Conservation (phyloP, 2,797 vertebrate genomes). For the Botia kubotai region DNA sequence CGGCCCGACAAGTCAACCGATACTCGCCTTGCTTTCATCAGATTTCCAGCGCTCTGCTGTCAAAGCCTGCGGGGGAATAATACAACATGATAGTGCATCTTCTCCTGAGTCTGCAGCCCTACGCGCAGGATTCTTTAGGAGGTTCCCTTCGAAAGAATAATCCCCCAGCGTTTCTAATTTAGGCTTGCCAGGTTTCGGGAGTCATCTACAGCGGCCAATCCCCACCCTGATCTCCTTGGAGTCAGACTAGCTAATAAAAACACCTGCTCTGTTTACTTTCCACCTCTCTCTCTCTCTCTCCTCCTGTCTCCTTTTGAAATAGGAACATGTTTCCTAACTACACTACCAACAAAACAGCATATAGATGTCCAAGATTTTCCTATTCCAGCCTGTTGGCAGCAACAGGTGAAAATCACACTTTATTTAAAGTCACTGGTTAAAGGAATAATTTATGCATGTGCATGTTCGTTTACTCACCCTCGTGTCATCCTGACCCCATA, state of each 20-base stretch:
- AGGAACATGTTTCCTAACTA: constrained; percentile 6
- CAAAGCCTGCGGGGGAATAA: constrained; percentile 52
- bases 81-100: constrained; percentile 58
- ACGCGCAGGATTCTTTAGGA: constrained; percentile 68
- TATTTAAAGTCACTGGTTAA: constrained; percentile 6
- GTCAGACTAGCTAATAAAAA: constrained; percentile 76
- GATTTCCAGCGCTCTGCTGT: constrained; percentile 45
- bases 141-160: constrained; percentile 70
- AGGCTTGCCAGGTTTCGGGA: constrained; percentile 80
- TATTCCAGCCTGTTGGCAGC: background rate
- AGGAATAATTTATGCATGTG: background rate
- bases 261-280: constrained; percentile 45
- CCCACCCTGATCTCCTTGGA: constrained; percentile 79
- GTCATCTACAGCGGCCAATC: constrained; percentile 62
- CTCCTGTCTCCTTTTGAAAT: constrained; percentile 18
- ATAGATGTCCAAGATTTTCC: constrained; percentile 8
- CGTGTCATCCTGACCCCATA: background rate
- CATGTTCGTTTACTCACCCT: background rate
- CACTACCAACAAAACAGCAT: constrained; percentile 23
- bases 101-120: constrained; percentile 65
- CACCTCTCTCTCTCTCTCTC: background rate
- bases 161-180: constrained; percentile 73
- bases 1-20: constrained; percentile 41
- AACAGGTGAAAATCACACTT: background rate
- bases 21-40: constrained; percentile 49